Percentiles rank a stretch among this genome's conserved stretches.
These are phyloP conservation scores for Mormyrus iriodes DNA, from an alignment of 2,113 vertebrate genomes.

Conservation along the genomic window DNA sequence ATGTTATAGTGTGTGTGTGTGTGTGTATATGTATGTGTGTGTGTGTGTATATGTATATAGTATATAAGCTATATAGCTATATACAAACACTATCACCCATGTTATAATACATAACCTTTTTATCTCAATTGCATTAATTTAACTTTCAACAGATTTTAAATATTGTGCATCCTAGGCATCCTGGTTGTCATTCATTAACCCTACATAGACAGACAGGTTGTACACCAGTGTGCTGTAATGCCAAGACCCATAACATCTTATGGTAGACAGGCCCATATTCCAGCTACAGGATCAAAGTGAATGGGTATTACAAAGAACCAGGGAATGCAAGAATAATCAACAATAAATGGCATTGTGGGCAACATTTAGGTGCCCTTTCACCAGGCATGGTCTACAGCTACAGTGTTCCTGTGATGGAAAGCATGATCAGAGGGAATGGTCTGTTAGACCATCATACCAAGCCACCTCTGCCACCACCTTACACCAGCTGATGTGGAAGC, in stretches of 20 bases:
- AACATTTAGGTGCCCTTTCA: neutral
- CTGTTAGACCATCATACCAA: neutral
- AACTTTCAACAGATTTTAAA: neutral
- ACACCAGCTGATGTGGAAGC: neutral
- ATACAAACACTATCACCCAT: neutral
- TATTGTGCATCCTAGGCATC: neutral
- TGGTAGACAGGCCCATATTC: neutral
- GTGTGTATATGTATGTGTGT: too few species aligned
- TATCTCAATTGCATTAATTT: neutral
- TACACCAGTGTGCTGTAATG: neutral
- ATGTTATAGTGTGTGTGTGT: too few species aligned
- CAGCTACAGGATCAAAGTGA: neutral
- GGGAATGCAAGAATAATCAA: neutral
- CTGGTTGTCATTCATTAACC: neutral
- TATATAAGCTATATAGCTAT: slow-evolving; percentile 4
- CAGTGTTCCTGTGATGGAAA: neutral
- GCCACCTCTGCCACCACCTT: neutral
- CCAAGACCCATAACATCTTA: neutral
- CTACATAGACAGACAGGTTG: neutral
- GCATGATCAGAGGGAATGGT: neutral
- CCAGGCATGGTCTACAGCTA: neutral
- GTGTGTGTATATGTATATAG: too few species aligned
- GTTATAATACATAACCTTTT: neutral
- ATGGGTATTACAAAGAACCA: neutral
- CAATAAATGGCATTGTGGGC: neutral